Conservation (phyloP, 2,888 invertebrate genomes). For the Ceraclea dissimilis region DNA sequence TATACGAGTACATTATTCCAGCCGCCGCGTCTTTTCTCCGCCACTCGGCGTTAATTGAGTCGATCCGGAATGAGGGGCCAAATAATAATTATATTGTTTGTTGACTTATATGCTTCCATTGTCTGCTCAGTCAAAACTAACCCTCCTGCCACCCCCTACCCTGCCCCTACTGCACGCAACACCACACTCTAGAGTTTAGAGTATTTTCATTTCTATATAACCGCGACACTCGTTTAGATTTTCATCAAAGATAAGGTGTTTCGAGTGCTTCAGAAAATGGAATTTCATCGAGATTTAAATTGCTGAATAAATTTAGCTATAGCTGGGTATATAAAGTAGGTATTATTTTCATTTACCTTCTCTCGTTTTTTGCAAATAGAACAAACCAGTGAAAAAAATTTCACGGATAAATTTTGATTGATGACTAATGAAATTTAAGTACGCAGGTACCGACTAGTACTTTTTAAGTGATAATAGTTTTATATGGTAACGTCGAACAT, state of each 20-base stretch:
- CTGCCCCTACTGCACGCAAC: neutral
- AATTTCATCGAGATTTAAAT: neutral
- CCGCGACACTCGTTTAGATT: neutral
- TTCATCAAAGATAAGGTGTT: neutral
- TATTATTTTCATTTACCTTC: neutral
- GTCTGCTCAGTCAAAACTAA: constrained; percentile 12
- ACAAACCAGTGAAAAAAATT: too few species aligned
- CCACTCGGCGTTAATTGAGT: constrained; percentile 26
- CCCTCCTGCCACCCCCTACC: neutral
- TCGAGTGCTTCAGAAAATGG: neutral
- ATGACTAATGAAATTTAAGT: too few species aligned
- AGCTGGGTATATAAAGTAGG: too few species aligned
- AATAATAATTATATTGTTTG: constrained; percentile 20
- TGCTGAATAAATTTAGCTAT: neutral
- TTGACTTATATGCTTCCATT: constrained; percentile 23
- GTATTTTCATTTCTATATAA: neutral
- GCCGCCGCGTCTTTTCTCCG: constrained; percentile 13
- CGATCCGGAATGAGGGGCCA: constrained; percentile 22
- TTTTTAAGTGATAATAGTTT: too few species aligned
- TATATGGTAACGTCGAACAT: too few species aligned
- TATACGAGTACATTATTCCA: too few species aligned
- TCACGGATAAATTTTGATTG: too few species aligned
- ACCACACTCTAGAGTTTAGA: neutral
- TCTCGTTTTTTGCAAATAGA: neutral
- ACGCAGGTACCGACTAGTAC: too few species aligned